Evolutionary conservation across 2,888 invertebrate species (phyloP).

Genomic region (Phalera bucephala): DNA sequence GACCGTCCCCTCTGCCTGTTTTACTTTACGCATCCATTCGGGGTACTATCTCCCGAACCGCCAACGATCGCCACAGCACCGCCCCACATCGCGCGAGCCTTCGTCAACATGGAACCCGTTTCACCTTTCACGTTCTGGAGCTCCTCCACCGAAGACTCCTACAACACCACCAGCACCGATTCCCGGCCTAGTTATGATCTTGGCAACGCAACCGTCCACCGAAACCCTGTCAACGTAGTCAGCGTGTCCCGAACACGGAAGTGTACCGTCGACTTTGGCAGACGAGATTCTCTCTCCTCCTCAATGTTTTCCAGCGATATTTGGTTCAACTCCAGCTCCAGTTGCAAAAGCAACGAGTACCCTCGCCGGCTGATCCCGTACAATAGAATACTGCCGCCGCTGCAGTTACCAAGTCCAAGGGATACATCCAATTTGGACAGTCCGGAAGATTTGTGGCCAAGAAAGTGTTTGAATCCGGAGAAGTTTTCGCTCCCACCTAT

Average conservation of each 20-base stretch:
- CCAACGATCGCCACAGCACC: conserved; percentile 49
- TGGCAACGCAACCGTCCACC: conserved; percentile 44
- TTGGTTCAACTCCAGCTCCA: conserved; percentile 53
- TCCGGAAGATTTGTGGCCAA: conserved; percentile 55
- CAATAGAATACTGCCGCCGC: conserved; percentile 58
- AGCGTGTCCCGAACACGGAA: conserved; percentile 31
- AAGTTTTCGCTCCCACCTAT: conserved; percentile 52
- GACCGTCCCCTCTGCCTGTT: conserved; percentile 78
- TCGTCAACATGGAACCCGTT: conserved; percentile 56
- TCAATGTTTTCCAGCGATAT: conserved; percentile 55
- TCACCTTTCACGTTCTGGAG: conserved; percentile 46
- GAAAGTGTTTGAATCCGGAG: conserved; percentile 42
- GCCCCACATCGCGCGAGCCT: conserved; percentile 49
- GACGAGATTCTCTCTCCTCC: conserved; percentile 49
- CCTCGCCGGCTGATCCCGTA: conserved; percentile 49
- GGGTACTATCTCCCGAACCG: conserved; percentile 77
- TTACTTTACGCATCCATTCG: conserved; percentile 83
- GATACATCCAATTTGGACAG: conserved; percentile 35
- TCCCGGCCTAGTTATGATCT: conserved; percentile 35
- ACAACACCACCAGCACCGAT: conserved; percentile 26
- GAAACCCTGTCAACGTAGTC: conserved; percentile 38
- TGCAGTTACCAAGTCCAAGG: conserved; percentile 52
- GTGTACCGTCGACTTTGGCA: conserved; percentile 35
- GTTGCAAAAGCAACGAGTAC: conserved; percentile 36
- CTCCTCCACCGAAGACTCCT: conserved; percentile 38